Conservation (phyloP, 2,113 vertebrate genomes). For the Peromyscus leucopus region DNA sequence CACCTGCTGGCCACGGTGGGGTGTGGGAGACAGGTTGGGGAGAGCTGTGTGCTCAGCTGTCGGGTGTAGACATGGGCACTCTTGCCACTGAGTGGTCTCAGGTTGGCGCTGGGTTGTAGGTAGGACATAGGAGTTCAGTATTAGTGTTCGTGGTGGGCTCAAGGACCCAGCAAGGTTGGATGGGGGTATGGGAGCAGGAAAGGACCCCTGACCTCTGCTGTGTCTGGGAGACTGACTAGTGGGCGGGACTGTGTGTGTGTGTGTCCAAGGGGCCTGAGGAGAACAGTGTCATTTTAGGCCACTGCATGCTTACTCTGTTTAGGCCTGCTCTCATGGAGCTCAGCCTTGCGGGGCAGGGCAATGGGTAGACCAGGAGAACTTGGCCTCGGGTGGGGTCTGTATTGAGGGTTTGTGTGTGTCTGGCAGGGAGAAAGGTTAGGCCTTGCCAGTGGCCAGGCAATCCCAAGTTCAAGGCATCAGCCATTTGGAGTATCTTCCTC, state of each 20-base stretch:
- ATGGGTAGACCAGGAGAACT: not conserved
- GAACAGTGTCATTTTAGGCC: not conserved
- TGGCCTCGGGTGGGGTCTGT: no score
- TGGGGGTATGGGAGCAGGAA: not conserved
- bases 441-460: not conserved
- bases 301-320: not conserved
- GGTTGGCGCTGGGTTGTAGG: not conserved
- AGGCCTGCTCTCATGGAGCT: not conserved
- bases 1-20: not conserved
- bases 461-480: not conserved
- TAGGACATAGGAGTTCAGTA: not conserved
- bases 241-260: no score
- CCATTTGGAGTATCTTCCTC: not conserved
- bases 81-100: not conserved
- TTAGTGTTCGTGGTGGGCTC: not conserved
- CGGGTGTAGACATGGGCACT: no score
- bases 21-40: not conserved
- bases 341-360: fast-evolving
- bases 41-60: not conserved
- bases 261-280: not conserved
- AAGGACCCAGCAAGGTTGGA: not conserved
- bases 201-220: not conserved
- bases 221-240: not conserved
- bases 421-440: no score
- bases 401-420: no score